These are phyloP conservation scores for Poeciliopsis presidionis DNA, from an alignment of 2,797 vertebrate genomes.

Conservation along the genomic window DNA sequence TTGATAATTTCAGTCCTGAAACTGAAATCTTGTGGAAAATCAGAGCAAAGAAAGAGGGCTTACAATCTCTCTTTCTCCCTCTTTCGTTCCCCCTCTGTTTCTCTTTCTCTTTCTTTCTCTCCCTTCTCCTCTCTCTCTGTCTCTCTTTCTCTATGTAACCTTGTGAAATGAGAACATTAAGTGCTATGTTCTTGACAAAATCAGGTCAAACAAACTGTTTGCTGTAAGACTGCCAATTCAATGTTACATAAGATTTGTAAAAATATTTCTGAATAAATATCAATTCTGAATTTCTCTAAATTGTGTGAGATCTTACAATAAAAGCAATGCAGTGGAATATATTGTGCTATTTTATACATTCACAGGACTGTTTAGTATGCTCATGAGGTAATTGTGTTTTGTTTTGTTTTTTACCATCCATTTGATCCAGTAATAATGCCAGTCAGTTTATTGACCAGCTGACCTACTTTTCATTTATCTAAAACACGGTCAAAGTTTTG, in stretches of 20 bases:
- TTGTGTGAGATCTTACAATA: not conserved
- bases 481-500: conserved; percentile 19
- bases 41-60: not conserved
- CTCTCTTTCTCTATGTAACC: not conserved
- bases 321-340: not conserved
- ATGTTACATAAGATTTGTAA: not conserved
- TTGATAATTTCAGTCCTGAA: not conserved
- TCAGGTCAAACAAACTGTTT: not conserved
- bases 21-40: not conserved
- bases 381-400: not conserved
- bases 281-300: not conserved
- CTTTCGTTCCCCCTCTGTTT: no score
- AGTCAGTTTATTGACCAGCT: conserved; percentile 16
- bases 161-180: not conserved
- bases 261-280: not conserved
- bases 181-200: not conserved
- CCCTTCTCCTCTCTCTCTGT: not conserved
- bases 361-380: not conserved
- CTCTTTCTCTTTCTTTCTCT: no score
- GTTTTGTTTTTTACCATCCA: not conserved
- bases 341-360: not conserved
- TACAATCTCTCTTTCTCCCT: not conserved
- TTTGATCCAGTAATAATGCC: not conserved
- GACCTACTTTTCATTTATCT: conserved; percentile 10
- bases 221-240: not conserved